These are phyloP conservation scores for Geotria australis DNA, from an alignment of 2,797 vertebrate genomes.

Conservation along the genomic window DNA sequence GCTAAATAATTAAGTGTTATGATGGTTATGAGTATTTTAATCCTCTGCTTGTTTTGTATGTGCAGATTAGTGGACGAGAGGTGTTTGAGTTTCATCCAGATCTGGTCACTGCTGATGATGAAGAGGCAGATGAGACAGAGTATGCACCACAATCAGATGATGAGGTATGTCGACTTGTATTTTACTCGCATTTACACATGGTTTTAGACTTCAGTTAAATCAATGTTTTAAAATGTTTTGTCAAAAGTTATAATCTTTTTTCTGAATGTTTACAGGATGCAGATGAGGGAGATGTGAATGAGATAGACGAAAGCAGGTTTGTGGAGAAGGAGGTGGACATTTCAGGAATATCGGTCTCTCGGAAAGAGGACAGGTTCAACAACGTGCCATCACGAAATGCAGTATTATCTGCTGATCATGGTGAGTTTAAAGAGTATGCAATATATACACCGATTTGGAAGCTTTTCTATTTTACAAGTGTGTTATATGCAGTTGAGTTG, in stretches of 20 bases:
- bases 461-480: no score
- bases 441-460: no score
- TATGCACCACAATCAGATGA: constrained; percentile 22
- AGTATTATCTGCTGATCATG: no score
- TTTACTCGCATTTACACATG: neutral
- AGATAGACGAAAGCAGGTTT: constrained; percentile 59
- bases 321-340: constrained; percentile 64
- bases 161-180: constrained; percentile 4
- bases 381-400: no score
- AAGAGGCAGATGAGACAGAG: constrained; percentile 48
- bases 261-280: no score
- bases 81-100: constrained; percentile 91
- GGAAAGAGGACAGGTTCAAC: constrained; percentile 33
- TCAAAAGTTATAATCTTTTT: constrained; percentile 1
- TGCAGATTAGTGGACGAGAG: constrained; percentile 68
- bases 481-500: no score
- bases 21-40: neutral
- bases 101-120: constrained; percentile 63
- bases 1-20: no score
- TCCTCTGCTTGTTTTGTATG: constrained; percentile 1
- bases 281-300: constrained; percentile 21
- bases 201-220: no score
- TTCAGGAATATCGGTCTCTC: constrained; percentile 62
- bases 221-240: no score
- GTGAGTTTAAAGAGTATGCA: no score